These are phyloP conservation scores for Apodemia zela DNA, from an alignment of 2,888 invertebrate species.

Conservation along the genomic window DNA sequence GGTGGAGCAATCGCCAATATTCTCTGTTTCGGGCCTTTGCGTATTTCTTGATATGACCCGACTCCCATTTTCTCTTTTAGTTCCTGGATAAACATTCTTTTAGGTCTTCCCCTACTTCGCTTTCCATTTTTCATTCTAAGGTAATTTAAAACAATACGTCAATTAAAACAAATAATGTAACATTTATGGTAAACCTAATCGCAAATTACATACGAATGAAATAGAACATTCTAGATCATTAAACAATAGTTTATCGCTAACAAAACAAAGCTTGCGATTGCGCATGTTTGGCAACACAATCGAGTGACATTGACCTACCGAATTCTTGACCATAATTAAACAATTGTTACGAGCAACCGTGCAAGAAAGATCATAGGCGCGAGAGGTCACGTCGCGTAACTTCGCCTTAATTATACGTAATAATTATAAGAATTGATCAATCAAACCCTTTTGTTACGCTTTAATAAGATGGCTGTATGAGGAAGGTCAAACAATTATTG, in stretches of 20 bases:
- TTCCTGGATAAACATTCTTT: too few relatives aligned
- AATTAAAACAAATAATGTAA: constrained; percentile 3
- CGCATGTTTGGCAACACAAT: constrained; percentile 17
- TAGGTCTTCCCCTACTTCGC: too few relatives aligned
- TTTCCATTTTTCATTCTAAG: too few relatives aligned
- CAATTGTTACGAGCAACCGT: constrained; percentile 20
- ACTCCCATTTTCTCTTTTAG: too few relatives aligned
- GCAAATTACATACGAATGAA: background rate
- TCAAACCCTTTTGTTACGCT: constrained; percentile 14
- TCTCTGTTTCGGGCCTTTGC: too few relatives aligned
- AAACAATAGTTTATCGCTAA: constrained; percentile 13
- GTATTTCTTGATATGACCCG: too few relatives aligned
- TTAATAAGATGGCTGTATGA: background rate
- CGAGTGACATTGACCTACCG: constrained; percentile 32
- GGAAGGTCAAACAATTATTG: background rate
- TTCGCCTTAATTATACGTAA: constrained; percentile 14
- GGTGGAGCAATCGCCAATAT: too few relatives aligned
- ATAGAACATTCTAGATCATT: constrained; percentile 12
- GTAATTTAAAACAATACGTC: background rate
- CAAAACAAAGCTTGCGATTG: constrained; percentile 18
- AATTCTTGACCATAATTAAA: constrained; percentile 28
- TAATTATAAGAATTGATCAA: constrained; percentile 16
- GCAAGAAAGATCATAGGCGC: constrained; percentile 15
- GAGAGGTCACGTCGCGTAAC: constrained; percentile 14
- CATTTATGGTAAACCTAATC: background rate